These are phyloP conservation scores for Allolobophora icterica DNA, from an alignment of 2,888 invertebrate genomes.

Conservation along the genomic window DNA sequence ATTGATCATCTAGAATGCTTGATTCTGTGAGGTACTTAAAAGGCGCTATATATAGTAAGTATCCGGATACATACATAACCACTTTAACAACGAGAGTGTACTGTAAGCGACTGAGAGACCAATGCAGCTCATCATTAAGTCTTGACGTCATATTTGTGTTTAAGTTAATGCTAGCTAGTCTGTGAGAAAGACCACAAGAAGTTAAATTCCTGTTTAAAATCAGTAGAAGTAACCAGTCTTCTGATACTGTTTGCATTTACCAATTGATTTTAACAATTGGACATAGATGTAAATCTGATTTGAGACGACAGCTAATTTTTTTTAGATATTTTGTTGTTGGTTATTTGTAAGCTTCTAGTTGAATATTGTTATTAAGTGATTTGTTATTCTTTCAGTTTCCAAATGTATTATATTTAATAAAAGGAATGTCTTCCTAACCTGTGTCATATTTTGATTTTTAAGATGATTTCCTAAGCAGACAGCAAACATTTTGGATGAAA, in stretches of 20 bases:
- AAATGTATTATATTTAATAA: not conserved
- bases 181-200: not conserved
- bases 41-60: too few species aligned
- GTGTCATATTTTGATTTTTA: not conserved
- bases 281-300: too few species aligned
- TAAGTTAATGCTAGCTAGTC: not conserved
- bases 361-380: slow-evolving; percentile 8
- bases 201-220: not conserved
- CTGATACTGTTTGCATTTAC: not conserved
- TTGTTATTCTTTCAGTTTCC: not conserved
- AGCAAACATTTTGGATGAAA: not conserved
- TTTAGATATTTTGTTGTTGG: not conserved
- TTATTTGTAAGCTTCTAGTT: not conserved
- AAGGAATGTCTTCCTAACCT: not conserved
- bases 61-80: not conserved
- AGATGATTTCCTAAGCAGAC: too few species aligned
- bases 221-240: not conserved
- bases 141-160: not conserved
- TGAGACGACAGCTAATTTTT: not conserved
- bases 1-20: too few species aligned
- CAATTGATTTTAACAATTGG: not conserved
- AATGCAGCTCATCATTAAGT: too few species aligned
- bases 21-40: too few species aligned
- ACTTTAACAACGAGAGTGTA: too few species aligned
- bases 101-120: too few species aligned